Evolutionary conservation across 2,888 invertebrate species (phyloP), one percentile per base, ranked within the genome.

Genomic region (Drosophila anomelani): DNA sequence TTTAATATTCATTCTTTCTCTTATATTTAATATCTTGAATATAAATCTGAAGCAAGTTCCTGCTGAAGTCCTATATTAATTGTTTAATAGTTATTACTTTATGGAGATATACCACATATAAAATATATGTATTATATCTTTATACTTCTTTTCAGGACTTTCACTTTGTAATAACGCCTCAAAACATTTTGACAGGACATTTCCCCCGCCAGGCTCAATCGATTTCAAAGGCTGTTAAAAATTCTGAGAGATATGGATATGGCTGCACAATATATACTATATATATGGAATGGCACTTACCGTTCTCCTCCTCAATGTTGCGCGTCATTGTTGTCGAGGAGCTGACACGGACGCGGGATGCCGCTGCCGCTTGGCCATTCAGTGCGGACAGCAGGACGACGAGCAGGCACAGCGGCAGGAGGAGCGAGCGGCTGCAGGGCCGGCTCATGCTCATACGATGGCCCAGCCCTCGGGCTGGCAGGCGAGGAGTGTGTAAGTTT

Each of bases 231-330:
- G 3, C 8, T 9, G 4, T 9, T 17, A 17, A 41, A 29, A 41
- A 29, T 15, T 34, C 53, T 1, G 2, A 43, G 29, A 46, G 34
- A 20, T 17, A 56, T 56, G 43, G 20, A 17, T 26, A 43, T 41
- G 17, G 2, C 32, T 49, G 32, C 5, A 23, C 3, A 13, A 20
- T 15, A 15, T 9, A 23, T 10, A 20, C 0, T 23, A 23, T 13
- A 46, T 26, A 41, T 32, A 13, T 9, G 1, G 15, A 20, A 13
- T 20, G 8, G 9, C 46, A 91, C 92, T 92, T 80, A 92, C 92
- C 92, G 71, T 92, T 92, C 81, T 92, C 92, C 72, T 92, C 92
- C 68, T 92, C 92, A 54, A 92, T 92, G 80, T 92, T 92, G 69
- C 92, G 91, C 61, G 91, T 91, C 88, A 92, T 91, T 67, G 91